A percentile compares a stretch with the other conserved stretches of the same genome.
phyloP scores from a whole-genome alignment of 2,113 vertebrate species.

The Siphamia tubifer region DNA sequence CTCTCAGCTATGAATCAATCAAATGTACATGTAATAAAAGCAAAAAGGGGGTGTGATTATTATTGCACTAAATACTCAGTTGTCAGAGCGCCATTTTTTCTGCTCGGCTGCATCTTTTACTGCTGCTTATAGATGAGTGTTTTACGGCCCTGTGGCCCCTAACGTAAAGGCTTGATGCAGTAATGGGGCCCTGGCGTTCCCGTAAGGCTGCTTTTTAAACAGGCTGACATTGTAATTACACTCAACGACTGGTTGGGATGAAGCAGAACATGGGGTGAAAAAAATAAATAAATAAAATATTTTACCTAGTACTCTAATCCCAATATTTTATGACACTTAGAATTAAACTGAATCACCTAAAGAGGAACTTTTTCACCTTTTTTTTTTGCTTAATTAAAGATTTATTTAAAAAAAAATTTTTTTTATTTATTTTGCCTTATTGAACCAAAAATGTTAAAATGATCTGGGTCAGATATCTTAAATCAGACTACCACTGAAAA shows the following conservation, averaged over 20 bases:
- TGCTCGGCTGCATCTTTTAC: conserved; percentile 57
- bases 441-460: no score
- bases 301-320: no score
- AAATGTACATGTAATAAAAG: conserved; percentile 66
- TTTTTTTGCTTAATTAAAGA: no score
- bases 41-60: conserved; percentile 62
- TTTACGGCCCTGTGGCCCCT: conserved; percentile 58
- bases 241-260: conserved; percentile 45
- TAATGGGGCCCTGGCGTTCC: conserved; percentile 62
- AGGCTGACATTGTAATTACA: conserved; percentile 65
- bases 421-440: no score
- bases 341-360: no score
- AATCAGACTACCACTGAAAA: no score
- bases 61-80: conserved; percentile 65
- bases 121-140: conserved; percentile 69
- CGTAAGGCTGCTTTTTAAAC: conserved; percentile 58
- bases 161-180: conserved; percentile 35
- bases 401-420: no score
- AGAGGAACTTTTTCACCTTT: no score
- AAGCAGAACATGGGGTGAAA: conserved; percentile 6
- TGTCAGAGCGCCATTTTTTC: conserved; percentile 44
- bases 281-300: no score
- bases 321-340: no score
- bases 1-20: conserved; percentile 68
- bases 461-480: no score